phyloP scores from a whole-genome alignment of 2,797 vertebrate species.

The Pogoniulus pusillus region DNA sequence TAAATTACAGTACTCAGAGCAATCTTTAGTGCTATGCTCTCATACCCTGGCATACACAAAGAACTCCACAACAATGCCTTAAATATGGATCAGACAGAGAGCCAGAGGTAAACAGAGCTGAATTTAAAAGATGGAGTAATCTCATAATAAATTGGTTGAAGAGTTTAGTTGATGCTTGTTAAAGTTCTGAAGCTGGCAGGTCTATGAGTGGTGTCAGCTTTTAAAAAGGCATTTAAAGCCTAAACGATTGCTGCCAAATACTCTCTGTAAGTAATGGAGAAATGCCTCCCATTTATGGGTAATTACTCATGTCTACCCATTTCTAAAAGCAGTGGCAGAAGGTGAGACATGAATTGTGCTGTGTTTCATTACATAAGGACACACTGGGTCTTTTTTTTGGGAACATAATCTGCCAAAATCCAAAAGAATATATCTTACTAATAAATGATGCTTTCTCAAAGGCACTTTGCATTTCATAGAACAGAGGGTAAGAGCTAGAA shows the following conservation, averaged over 20 bases:
- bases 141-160: not conserved
- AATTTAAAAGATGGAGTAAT: not conserved
- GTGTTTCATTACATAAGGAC: conserved; percentile 41
- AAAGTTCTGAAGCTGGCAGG: conserved; percentile 26
- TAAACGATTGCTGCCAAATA: conserved; percentile 40
- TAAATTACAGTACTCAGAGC: not conserved
- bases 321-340: conserved; percentile 54
- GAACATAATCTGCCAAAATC: conserved; percentile 47
- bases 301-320: conserved; percentile 37
- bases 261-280: conserved; percentile 31
- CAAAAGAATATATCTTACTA: conserved; percentile 45
- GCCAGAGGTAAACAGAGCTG: not conserved
- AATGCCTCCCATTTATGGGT: conserved; percentile 21
- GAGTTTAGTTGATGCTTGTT: not conserved
- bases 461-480: conserved; percentile 30
- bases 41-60: not conserved
- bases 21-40: not conserved
- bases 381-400: not conserved
- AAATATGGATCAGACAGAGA: not conserved
- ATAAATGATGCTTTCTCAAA: conserved; percentile 59
- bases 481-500: not conserved
- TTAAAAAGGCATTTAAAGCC: conserved; percentile 45
- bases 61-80: not conserved
- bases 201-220: conserved; percentile 5
- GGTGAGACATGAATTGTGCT: conserved; percentile 37